phyloP scores from a whole-genome alignment of 2,888 invertebrate genomes.

The Himalopsyche tibetana region DNA sequence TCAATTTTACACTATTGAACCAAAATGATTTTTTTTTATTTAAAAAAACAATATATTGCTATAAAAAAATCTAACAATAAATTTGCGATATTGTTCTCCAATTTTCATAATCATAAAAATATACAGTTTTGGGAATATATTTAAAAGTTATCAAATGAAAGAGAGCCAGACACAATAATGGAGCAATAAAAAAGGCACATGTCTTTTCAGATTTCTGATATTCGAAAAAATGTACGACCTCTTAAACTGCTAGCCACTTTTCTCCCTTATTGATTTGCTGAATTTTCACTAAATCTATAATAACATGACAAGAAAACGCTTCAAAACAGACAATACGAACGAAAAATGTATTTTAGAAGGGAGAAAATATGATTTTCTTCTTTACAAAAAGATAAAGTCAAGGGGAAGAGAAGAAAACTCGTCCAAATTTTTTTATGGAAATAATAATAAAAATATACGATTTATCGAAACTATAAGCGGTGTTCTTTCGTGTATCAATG shows the following conservation, averaged over 20 bases:
- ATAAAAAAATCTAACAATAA: too few species aligned
- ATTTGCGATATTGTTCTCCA: too few species aligned
- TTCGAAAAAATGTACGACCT: constrained; percentile 20
- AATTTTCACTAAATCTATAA: constrained; percentile 43
- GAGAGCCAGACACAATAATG: not conserved
- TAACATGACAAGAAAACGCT: constrained; percentile 39
- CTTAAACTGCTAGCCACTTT: constrained; percentile 38
- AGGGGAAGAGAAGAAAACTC: not conserved
- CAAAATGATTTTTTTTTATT: too few species aligned
- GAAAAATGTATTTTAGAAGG: constrained; percentile 32
- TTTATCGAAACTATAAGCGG: not conserved
- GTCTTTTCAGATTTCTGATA: constrained; percentile 32
- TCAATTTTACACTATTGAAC: too few species aligned
- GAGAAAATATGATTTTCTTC: constrained; percentile 54
- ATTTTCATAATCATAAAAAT: not conserved
- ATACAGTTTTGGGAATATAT: not conserved
- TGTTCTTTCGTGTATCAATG: constrained; percentile 14
- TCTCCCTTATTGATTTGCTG: constrained; percentile 42
- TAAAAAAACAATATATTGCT: too few species aligned
- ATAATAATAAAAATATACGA: constrained; percentile 18
- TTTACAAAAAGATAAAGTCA: constrained; percentile 16
- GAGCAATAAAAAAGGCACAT: not conserved
- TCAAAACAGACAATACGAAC: constrained; percentile 38
- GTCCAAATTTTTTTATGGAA: not conserved
- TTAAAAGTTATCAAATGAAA: constrained; percentile 14